Percentiles rank a stretch among this genome's conserved stretches.
phyloP scores from a whole-genome alignment of 64 coral and sea anemone genomes.

The Stichodactyla mertensii region DNA sequence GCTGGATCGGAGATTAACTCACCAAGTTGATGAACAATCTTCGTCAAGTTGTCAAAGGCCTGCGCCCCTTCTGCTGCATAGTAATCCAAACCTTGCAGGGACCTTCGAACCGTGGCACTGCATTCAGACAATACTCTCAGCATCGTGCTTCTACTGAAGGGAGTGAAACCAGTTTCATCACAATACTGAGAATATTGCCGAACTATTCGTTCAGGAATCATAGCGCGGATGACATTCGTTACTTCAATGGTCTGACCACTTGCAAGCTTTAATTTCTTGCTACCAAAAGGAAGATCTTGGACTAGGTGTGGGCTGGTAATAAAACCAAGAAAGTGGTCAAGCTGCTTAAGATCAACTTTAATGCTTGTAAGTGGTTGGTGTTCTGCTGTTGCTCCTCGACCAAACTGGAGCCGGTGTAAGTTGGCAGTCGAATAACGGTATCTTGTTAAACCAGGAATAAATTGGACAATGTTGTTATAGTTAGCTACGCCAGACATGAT shows the following conservation, averaged over 20 bases:
- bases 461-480: background rate
- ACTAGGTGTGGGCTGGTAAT: constrained; percentile 16
- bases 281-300: constrained; percentile 25
- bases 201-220: constrained; percentile 39
- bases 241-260: constrained; percentile 11
- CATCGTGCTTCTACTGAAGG: constrained; percentile 32
- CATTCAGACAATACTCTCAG: constrained; percentile 38
- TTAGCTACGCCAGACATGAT: background rate
- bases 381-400: background rate
- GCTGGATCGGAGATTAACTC: no score
- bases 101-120: background rate
- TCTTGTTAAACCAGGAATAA: constrained; percentile 3
- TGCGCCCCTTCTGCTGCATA: no score
- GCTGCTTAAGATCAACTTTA: background rate
- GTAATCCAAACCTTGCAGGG: no score
- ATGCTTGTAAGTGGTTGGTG: background rate
- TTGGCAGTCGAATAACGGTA: background rate
- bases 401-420: background rate
- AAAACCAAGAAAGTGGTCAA: constrained; percentile 9
- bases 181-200: constrained; percentile 19
- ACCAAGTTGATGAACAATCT: no score
- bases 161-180: constrained; percentile 24
- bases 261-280: constrained; percentile 10
- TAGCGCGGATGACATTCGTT: constrained; percentile 11
- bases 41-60: no score